A percentile compares a stretch with the other conserved stretches of the same genome.
These are phyloP conservation scores for Sussaba pulchella DNA, from an alignment of 2,888 invertebrate species.

Conservation along the genomic window DNA sequence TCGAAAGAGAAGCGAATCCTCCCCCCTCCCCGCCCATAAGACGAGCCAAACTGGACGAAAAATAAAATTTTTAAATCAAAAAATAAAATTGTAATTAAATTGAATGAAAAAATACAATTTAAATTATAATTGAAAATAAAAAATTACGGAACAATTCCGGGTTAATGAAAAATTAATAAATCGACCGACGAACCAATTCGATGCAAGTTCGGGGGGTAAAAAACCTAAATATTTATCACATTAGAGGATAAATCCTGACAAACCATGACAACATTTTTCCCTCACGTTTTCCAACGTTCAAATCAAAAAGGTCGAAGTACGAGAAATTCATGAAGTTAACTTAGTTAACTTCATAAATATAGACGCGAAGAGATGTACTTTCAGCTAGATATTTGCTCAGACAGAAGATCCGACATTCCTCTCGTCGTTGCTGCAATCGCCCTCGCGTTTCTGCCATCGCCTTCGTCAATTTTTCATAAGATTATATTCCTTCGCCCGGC, in stretches of 20 bases:
- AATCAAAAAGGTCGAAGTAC: background rate
- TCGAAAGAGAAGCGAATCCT: background rate
- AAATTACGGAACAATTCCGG: too few species aligned
- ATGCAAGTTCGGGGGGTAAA: background rate
- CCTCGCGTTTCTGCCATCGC: background rate
- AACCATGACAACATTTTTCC: background rate
- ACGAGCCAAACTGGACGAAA: too few species aligned
- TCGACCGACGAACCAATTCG: too few species aligned
- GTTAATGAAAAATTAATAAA: too few species aligned
- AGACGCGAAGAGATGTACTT: too few species aligned
- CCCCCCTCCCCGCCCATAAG: too few species aligned
- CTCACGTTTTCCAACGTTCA: background rate
- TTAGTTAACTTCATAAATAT: too few species aligned
- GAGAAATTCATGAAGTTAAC: background rate
- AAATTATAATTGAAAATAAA: too few species aligned
- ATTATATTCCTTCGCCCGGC: conserved; percentile 17
- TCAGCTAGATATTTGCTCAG: background rate
- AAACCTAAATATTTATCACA: too few species aligned
- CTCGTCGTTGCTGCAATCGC: background rate
- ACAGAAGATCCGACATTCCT: background rate
- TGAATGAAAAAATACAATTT: too few species aligned
- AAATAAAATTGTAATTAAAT: too few species aligned
- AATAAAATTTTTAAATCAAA: too few species aligned
- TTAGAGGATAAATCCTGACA: background rate
- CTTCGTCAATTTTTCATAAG: conserved; percentile 30